Evolutionary conservation across 2,113 vertebrate species (phyloP).

Genomic region (Leucopternis melanops): DNA sequence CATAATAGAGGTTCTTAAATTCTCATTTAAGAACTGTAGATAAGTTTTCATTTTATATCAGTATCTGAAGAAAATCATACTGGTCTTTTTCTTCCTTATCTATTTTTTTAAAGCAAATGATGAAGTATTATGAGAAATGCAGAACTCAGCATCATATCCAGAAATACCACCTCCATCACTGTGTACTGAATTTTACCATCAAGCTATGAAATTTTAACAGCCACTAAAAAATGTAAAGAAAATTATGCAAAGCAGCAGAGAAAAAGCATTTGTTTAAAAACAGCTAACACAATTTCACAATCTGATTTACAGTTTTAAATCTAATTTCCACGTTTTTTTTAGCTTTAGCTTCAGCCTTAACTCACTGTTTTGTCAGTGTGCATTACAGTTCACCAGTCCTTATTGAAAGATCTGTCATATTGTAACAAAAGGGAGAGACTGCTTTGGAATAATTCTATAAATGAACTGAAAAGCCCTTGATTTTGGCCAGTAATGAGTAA

Average conservation of each 20-base stretch:
- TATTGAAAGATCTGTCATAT: background rate
- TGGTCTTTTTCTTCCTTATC: background rate
- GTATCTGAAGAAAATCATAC: background rate
- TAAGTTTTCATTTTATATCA: background rate
- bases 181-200: background rate
- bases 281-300: background rate
- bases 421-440: background rate
- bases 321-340: background rate
- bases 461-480: conserved; percentile 1
- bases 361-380: background rate
- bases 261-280: background rate
- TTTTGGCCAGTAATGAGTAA: conserved; percentile 5
- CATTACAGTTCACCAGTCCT: background rate
- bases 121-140: background rate
- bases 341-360: background rate
- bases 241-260: background rate
- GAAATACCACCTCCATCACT: background rate
- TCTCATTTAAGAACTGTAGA: background rate
- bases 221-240: background rate
- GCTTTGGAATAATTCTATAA: background rate
- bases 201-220: background rate
- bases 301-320: background rate
- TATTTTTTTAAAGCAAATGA: background rate
- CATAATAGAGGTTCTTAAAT: background rate
- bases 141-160: background rate